Conservation (phyloP, 2,113 vertebrate species). For the Phalacrocorax aristotelis region DNA sequence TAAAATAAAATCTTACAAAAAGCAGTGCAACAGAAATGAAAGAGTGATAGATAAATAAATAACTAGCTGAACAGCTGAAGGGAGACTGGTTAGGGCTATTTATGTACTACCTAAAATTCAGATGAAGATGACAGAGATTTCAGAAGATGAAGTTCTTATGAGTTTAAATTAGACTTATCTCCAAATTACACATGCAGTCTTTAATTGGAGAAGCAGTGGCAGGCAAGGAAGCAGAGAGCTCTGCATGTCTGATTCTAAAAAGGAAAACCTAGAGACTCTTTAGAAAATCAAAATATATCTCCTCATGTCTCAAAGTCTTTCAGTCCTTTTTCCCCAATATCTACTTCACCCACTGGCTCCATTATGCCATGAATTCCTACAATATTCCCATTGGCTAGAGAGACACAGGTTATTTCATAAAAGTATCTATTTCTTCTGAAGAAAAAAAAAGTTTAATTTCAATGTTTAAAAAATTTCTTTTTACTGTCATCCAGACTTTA, state of each 20-base stretch:
- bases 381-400: neutral
- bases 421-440: neutral
- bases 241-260: neutral
- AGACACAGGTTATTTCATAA: neutral
- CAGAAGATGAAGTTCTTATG: slow-evolving; percentile 39
- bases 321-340: neutral
- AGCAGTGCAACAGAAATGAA: slow-evolving; percentile 16
- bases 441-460: neutral
- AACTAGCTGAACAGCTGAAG: slow-evolving; percentile 27
- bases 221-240: neutral
- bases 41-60: slow-evolving; percentile 51
- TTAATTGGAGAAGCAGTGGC: neutral
- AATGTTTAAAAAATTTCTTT: neutral
- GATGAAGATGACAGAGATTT: slow-evolving; percentile 46
- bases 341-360: neutral
- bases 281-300: neutral
- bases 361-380: neutral
- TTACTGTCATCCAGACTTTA: neutral
- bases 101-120: slow-evolving; percentile 13
- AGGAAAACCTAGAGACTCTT: too few species aligned
- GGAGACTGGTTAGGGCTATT: slow-evolving; percentile 32
- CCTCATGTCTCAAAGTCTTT: neutral
- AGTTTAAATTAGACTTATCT: slow-evolving; percentile 41
- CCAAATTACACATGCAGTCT: neutral
- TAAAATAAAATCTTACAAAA: slow-evolving; percentile 49